phyloP scores from a whole-genome alignment of 2,797 vertebrate species.

The Leptatherina wallacei region DNA sequence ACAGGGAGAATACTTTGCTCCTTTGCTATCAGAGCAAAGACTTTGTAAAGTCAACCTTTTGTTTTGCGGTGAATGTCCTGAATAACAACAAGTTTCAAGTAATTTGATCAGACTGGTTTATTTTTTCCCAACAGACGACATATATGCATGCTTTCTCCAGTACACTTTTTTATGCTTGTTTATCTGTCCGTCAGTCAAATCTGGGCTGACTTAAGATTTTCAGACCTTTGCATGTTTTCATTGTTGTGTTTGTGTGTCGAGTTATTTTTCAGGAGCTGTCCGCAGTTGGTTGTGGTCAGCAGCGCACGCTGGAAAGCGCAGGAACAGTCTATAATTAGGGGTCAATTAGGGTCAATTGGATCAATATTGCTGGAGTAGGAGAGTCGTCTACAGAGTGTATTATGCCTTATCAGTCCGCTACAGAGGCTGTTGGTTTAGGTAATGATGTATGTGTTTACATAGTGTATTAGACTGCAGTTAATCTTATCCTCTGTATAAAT shows the following conservation, averaged over 20 bases:
- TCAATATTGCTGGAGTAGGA: conserved; percentile 64
- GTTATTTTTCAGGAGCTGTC: conserved; percentile 34
- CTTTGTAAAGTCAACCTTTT: conserved; percentile 70
- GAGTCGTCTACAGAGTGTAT: conserved; percentile 57
- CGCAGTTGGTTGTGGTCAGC: conserved; percentile 27
- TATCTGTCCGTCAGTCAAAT: conserved; percentile 21
- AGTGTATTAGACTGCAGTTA: conserved; percentile 61
- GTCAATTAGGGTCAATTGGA: conserved; percentile 73
- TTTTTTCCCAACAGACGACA: conserved; percentile 15
- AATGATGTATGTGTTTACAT: conserved; percentile 79
- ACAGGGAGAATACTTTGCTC: conserved; percentile 47
- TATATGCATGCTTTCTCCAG: conserved; percentile 3
- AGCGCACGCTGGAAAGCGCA: conserved; percentile 18
- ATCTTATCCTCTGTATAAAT: conserved; percentile 66
- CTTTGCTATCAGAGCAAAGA: conserved; percentile 57
- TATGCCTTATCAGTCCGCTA: conserved; percentile 63
- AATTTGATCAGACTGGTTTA: conserved; percentile 54
- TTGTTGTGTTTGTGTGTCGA: conserved; percentile 10
- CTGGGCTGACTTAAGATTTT: background rate
- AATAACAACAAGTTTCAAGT: conserved; percentile 60
- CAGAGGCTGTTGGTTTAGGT: conserved; percentile 71
- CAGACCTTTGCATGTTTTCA: conserved; percentile 9
- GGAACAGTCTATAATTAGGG: conserved; percentile 65
- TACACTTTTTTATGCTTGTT: conserved; percentile 23
- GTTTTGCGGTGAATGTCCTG: conserved; percentile 49